phyloP scores from a whole-genome alignment of 1,140 invertebrate species.

The Heliconius melpomene region DNA sequence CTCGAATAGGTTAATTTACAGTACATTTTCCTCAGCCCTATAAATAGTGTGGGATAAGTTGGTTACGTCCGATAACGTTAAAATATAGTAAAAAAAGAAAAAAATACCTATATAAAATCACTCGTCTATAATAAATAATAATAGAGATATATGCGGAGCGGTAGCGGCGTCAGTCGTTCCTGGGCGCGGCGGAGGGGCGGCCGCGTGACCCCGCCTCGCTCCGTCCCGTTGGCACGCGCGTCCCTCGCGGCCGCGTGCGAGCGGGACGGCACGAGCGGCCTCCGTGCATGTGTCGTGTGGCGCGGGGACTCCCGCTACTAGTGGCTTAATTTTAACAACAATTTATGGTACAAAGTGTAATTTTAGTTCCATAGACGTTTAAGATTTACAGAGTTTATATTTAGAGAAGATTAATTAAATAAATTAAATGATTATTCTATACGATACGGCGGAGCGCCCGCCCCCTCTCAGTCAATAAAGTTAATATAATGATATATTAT shows the following conservation, averaged over 20 bases:
- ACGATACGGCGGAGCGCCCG: slow-evolving; percentile 44
- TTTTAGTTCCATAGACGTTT: slow-evolving; percentile 77
- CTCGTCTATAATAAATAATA: slow-evolving; percentile 66
- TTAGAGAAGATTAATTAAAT: slow-evolving; percentile 55
- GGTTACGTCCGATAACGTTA: slow-evolving; percentile 73
- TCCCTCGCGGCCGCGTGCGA: not conserved
- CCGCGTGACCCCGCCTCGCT: not conserved
- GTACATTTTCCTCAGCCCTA: slow-evolving; percentile 58
- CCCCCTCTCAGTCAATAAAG: slow-evolving; percentile 48
- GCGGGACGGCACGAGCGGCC: not conserved
- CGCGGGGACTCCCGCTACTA: slow-evolving; percentile 49
- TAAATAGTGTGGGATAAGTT: slow-evolving; percentile 66
- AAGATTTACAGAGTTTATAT: slow-evolving; percentile 79
- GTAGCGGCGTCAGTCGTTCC: slow-evolving; percentile 54
- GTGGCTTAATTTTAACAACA: slow-evolving; percentile 75
- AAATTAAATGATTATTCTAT: slow-evolving; percentile 49
- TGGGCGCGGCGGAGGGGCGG: slow-evolving; percentile 30
- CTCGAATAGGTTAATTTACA: slow-evolving; percentile 61
- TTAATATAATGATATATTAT: slow-evolving; percentile 51
- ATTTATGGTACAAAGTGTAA: slow-evolving; percentile 78
- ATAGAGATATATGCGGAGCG: slow-evolving; percentile 62
- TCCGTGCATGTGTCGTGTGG: not conserved
- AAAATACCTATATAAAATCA: slow-evolving; percentile 72
- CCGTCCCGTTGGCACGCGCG: not conserved
- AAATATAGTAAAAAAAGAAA: slow-evolving; percentile 66